A percentile compares a stretch with the other conserved stretches of the same genome.
These are phyloP conservation scores for Toxotes jaculatrix DNA, from an alignment of 2,113 vertebrate species.

Conservation along the genomic window DNA sequence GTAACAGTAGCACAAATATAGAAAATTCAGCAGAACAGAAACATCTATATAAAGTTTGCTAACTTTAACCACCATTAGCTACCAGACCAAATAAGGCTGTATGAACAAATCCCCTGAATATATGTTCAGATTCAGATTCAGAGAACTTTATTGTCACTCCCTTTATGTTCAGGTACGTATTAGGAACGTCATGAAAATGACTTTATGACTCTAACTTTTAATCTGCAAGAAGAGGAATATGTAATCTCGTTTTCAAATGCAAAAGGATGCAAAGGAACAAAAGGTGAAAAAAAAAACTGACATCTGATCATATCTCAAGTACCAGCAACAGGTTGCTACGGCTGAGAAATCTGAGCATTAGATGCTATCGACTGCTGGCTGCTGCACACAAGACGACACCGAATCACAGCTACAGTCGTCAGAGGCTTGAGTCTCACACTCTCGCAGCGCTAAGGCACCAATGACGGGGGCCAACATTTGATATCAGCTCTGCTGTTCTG, in stretches of 20 bases:
- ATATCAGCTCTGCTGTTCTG: not conserved
- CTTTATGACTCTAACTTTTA: not conserved
- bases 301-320: not conserved
- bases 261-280: not conserved
- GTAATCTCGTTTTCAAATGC: not conserved
- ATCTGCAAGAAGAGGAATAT: not conserved
- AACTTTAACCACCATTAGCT: not conserved
- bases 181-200: too few species aligned
- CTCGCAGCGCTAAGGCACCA: not conserved
- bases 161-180: too few species aligned
- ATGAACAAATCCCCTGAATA: not conserved
- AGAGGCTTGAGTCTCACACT: slow-evolving; percentile 20
- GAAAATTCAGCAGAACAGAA: not conserved
- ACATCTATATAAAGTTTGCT: not conserved
- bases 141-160: too few species aligned
- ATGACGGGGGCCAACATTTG: not conserved
- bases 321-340: not conserved
- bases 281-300: not conserved
- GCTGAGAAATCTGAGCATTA: not conserved
- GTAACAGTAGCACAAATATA: not conserved
- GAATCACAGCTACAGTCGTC: slow-evolving; percentile 38
- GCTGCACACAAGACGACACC: slow-evolving; percentile 25
- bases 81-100: not conserved
- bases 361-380: slow-evolving; percentile 12
- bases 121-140: too few species aligned